Conservation (phyloP, 2,113 vertebrate genomes). For the Serilophus lunatus region DNA sequence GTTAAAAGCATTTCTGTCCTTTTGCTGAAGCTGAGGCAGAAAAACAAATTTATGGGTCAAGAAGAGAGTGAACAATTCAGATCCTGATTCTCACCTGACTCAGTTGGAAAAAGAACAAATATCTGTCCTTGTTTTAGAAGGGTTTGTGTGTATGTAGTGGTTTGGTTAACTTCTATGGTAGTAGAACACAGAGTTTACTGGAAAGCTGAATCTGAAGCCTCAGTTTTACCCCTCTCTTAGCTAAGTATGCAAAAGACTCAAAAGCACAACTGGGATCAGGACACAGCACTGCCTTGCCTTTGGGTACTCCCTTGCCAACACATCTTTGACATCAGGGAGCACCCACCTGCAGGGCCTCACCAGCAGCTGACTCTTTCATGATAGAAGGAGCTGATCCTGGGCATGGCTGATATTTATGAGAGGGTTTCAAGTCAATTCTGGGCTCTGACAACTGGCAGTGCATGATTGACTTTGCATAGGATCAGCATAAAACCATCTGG, state of each 20-base stretch:
- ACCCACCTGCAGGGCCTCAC: not conserved
- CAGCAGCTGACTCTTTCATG: not conserved
- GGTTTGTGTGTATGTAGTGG: not conserved
- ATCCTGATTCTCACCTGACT: not conserved
- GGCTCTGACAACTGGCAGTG: not conserved
- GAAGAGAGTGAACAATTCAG: not conserved
- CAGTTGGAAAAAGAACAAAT: not conserved
- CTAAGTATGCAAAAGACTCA: not conserved
- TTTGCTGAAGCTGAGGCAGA: not conserved
- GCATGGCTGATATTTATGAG: not conserved
- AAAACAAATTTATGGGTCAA: not conserved
- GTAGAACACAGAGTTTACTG: not conserved
- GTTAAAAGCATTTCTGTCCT: not conserved
- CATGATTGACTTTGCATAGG: not conserved
- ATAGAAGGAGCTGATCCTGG: not conserved
- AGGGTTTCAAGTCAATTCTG: not conserved
- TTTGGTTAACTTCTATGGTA: not conserved
- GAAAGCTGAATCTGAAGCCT: not conserved
- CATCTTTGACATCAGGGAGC: not conserved
- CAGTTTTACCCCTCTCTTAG: not conserved
- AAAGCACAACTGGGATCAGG: accelerated
- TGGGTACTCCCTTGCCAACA: not conserved
- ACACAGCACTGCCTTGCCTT: not conserved
- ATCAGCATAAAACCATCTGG: not conserved
- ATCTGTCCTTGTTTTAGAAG: not conserved